These are phyloP conservation scores for Cyanoliseus patagonus DNA, from an alignment of 2,113 vertebrate genomes.

Conservation along the genomic window DNA sequence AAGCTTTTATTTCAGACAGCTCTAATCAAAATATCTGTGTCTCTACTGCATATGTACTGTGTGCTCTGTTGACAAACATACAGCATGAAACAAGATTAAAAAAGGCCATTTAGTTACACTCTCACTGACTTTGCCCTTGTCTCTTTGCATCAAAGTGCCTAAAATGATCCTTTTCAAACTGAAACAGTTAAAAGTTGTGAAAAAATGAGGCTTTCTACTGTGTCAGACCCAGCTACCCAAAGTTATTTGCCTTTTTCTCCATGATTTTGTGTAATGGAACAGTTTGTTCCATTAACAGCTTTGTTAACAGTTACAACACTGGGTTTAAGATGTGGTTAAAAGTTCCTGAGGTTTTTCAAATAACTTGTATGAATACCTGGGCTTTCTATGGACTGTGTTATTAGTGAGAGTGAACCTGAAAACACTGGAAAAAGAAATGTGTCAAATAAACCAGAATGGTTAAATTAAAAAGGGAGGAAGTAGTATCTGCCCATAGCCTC, in stretches of 20 bases:
- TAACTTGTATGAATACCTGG: background rate
- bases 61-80: background rate
- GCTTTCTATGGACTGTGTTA: background rate
- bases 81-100: background rate
- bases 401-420: background rate
- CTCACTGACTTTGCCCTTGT: background rate
- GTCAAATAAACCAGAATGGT: background rate
- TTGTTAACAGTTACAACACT: background rate
- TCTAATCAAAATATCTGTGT: background rate
- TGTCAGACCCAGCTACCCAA: background rate
- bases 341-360: background rate
- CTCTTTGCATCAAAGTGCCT: background rate
- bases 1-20: background rate
- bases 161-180: background rate
- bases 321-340: background rate
- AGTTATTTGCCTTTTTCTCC: background rate
- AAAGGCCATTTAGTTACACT: background rate
- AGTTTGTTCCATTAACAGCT: background rate
- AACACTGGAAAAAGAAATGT: background rate
- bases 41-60: background rate
- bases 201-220: background rate
- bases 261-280: background rate
- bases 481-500: background rate
- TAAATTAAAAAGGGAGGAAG: background rate
- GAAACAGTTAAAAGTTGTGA: background rate